Percentiles rank a stretch among this genome's conserved stretches.
Evolutionary conservation across 2,888 invertebrate species (phyloP).

Genomic region (Thereva unica): DNA sequence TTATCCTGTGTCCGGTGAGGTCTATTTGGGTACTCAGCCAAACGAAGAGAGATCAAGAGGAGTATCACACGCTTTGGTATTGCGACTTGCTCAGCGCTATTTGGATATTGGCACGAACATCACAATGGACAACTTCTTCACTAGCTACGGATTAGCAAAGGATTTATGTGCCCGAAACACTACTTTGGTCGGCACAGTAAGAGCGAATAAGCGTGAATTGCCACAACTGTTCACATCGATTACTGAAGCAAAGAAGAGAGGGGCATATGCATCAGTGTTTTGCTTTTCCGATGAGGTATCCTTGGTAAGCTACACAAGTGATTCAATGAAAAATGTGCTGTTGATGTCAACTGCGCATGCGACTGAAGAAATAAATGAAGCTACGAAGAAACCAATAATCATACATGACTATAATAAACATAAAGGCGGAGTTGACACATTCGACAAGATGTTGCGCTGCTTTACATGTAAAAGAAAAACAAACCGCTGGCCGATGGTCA

Average conservation of each 20-base stretch:
- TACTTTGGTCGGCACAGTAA: constrained; percentile 17
- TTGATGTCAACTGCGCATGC: constrained; percentile 34
- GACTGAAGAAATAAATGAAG: constrained; percentile 13
- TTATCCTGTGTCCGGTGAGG: constrained; percentile 24
- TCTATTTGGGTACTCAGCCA: constrained; percentile 18
- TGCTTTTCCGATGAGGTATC: constrained; percentile 24
- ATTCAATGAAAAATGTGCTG: constrained; percentile 27
- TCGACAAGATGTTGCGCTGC: constrained; percentile 42
- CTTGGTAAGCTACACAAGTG: constrained; percentile 25
- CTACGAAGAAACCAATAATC: constrained; percentile 42
- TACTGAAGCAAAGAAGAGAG: constrained; percentile 4
- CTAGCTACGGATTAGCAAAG: not conserved
- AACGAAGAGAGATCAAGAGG: not conserved
- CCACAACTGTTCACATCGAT: constrained; percentile 16
- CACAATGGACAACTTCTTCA: constrained; percentile 22
- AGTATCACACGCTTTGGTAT: constrained; percentile 2
- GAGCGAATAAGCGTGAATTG: constrained; percentile 20
- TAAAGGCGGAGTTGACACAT: constrained; percentile 44
- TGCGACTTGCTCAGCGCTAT: constrained; percentile 19
- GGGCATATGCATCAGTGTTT: constrained; percentile 17
- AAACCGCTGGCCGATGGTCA: constrained; percentile 44
- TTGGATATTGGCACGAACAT: constrained; percentile 21
- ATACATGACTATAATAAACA: constrained; percentile 43
- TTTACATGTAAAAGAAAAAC: constrained; percentile 42
- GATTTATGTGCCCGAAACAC: constrained; percentile 3